Evolutionary conservation across 2,113 vertebrate species (phyloP).

Genomic region (Alethe castanea): DNA sequence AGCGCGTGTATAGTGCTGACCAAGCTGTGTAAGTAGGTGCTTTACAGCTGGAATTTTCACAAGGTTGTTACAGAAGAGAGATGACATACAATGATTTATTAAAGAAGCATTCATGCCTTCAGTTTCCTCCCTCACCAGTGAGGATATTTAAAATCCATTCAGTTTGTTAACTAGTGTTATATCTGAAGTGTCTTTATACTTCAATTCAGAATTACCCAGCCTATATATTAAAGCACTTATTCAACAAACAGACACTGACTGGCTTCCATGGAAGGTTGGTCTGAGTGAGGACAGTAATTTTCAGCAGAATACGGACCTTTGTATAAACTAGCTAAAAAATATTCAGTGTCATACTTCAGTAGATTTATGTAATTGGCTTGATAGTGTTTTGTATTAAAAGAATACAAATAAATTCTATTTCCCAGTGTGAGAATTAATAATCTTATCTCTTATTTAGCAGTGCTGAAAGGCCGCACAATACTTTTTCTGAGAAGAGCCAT

Average conservation of each 20-base stretch:
- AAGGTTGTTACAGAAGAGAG: neutral
- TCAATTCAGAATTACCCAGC: neutral
- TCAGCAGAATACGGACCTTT: neutral
- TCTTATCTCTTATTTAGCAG: neutral
- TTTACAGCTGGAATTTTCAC: neutral
- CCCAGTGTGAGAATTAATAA: neutral
- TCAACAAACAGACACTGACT: neutral
- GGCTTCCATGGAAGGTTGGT: neutral
- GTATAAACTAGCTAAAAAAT: neutral
- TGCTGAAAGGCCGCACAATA: neutral
- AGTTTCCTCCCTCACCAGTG: neutral
- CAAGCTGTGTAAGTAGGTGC: neutral
- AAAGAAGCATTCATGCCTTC: neutral
- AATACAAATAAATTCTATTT: neutral
- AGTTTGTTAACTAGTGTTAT: neutral
- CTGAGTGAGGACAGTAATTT: neutral
- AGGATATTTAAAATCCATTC: neutral
- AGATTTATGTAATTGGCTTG: neutral
- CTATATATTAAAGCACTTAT: neutral
- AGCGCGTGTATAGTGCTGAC: neutral
- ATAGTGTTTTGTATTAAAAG: neutral
- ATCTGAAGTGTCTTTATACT: neutral
- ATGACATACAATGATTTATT: neutral
- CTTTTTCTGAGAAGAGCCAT: neutral
- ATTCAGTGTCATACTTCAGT: neutral